Evolutionary conservation across 1,140 invertebrate genomes (phyloP).

Genomic region (Ruditapes philippinarum): DNA sequence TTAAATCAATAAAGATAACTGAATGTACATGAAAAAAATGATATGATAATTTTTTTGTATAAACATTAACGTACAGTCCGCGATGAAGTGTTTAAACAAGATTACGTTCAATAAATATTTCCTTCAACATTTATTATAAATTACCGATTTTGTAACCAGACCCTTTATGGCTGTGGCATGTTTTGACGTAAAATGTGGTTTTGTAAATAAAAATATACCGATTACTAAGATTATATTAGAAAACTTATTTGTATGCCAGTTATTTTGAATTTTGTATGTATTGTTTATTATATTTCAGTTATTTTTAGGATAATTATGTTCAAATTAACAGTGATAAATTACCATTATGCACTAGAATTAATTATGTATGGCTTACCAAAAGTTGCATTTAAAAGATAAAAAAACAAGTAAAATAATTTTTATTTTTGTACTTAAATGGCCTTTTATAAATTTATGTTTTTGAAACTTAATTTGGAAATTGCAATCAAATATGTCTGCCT

Average conservation of each 20-base stretch:
- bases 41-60: background rate
- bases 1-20: background rate
- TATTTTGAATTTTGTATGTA: background rate
- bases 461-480: no score
- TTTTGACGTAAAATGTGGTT: conserved; percentile 4
- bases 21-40: background rate
- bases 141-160: background rate
- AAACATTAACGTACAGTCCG: background rate
- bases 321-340: background rate
- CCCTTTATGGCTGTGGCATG: background rate
- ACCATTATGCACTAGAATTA: no score
- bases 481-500: no score
- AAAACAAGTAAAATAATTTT: no score
- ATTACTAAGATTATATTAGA: no score
- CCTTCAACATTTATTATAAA: background rate
- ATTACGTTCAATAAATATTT: conserved; percentile 4
- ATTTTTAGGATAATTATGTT: background rate
- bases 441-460: no score
- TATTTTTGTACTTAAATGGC: no score
- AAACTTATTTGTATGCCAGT: no score
- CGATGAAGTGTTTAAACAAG: conserved; percentile 2
- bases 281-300: background rate
- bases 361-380: no score
- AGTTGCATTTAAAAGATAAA: no score
- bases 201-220: background rate